These are phyloP conservation scores for Coptodon bakossiorum DNA, from an alignment of 2,113 vertebrate species.

Conservation along the genomic window DNA sequence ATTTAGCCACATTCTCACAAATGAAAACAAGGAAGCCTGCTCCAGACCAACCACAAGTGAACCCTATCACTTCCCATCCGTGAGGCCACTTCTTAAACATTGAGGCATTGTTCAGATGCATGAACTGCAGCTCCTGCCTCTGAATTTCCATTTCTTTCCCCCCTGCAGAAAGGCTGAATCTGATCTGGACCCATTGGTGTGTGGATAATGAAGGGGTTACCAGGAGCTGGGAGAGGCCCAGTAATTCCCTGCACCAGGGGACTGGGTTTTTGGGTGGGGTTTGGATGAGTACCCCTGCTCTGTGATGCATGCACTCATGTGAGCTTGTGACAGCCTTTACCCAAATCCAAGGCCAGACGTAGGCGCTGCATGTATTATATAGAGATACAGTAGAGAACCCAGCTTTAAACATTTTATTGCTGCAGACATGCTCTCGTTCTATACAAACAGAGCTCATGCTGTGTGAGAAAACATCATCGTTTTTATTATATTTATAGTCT, in stretches of 20 bases:
- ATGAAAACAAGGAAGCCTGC: conserved; percentile 2
- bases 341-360: conserved; percentile 71
- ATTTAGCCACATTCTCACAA: not conserved
- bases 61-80: conserved; percentile 47
- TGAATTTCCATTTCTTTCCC: conserved; percentile 70
- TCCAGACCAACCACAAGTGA: conserved; percentile 20
- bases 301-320: conserved; percentile 76
- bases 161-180: conserved; percentile 67
- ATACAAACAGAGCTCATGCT: not conserved
- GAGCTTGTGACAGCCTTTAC: conserved; percentile 71
- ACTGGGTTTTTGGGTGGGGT: conserved; percentile 75
- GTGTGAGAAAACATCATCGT: not conserved
- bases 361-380: conserved; percentile 59
- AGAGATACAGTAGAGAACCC: conserved; percentile 43
- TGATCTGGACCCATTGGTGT: conserved; percentile 78
- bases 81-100: conserved; percentile 65
- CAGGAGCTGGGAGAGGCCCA: conserved; percentile 76
- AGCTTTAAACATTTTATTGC: conserved; percentile 13
- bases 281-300: conserved; percentile 77
- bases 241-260: conserved; percentile 78
- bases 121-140: conserved; percentile 58
- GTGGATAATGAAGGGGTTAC: conserved; percentile 82
- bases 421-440: not conserved
- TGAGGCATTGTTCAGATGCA: conserved; percentile 75
- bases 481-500: not conserved